Base-by-base conservation (phyloP, 2,797 vertebrate species). In the Octomys mimax region DNA sequence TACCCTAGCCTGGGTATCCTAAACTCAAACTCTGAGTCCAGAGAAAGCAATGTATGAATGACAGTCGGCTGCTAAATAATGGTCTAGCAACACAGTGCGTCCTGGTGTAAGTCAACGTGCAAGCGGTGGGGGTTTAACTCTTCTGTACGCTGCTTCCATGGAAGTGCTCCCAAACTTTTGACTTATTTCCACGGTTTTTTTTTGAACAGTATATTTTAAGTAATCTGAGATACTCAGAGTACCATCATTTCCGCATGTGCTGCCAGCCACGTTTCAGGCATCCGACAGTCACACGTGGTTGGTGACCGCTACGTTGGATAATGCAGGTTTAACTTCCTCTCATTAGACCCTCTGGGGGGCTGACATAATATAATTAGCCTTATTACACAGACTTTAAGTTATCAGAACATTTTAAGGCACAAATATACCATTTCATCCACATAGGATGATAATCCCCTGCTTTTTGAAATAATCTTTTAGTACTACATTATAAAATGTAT, bases 401-500 rank as follows among this genome's bases (percentile, higher is more conserved):
- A 31, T 31, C n/a, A 57, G 16, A 22, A 70, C 42, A 42, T 57
- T 87, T 71, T 71, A 89, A 89, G 92, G 92, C 26, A 77, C 54
- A 87, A 54, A 18, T 86, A 42, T 4, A 4, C 42, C 42, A 42
- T 42, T 42, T 42, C 42, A 42, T 42, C 42, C 42, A 14, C 33
- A 6, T 71, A 92, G 84, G 54, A 52, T 78, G 82, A 39, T 6
- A 75, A 22, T 22, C 36, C 59, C 81, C 6, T 71, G 10, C 59
- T 92, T 91, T 92, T 71, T 28, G 54, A 89, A 82, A 66, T 52
- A 83, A 80, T 33, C 46, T 78, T 83, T 87, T 33, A 19, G 4
- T 14, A 92, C 54, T 89, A 81, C 36, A 89, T 24, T 84, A 54
- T 80, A 42, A 75, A 94, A 79, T 80, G 42, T 46, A 59, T 89